These are phyloP conservation scores for Drosophila tanythrix DNA, from an alignment of 2,888 invertebrate species.

Conservation along the genomic window DNA sequence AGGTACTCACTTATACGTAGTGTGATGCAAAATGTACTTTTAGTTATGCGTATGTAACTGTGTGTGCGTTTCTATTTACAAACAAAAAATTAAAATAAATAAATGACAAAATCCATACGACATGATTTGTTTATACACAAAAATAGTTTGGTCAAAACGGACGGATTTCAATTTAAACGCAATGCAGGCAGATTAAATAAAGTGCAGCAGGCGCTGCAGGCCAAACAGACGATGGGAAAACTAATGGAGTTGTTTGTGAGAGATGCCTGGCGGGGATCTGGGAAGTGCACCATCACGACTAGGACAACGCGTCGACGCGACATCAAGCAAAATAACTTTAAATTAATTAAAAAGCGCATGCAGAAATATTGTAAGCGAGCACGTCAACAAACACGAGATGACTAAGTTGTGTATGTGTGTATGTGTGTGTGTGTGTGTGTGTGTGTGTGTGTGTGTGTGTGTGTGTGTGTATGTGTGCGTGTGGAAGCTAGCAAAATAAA, in stretches of 20 bases:
- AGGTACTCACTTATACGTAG: slow-evolving; percentile 9
- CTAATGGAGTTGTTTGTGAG: background rate
- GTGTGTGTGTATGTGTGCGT: background rate
- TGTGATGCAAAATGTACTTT: slow-evolving; percentile 11
- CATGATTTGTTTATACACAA: slow-evolving; percentile 55
- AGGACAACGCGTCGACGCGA: slow-evolving; percentile 26
- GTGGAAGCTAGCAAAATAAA: background rate
- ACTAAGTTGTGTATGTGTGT: background rate
- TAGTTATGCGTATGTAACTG: background rate
- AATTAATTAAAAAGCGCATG: slow-evolving; percentile 78
- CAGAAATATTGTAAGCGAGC: slow-evolving; percentile 69
- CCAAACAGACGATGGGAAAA: slow-evolving; percentile 9
- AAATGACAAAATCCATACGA: slow-evolving; percentile 5
- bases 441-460: background rate
- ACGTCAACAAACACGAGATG: slow-evolving; percentile 47
- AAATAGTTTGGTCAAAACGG: slow-evolving; percentile 56
- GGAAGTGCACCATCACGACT: slow-evolving; percentile 28
- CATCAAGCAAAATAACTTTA: slow-evolving; percentile 78
- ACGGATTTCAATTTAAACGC: slow-evolving; percentile 71
- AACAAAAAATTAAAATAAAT: background rate
- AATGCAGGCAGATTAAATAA: slow-evolving; percentile 72
- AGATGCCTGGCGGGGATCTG: background rate
- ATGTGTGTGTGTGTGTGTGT: background rate
- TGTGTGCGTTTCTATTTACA: background rate
- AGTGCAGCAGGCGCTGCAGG: slow-evolving; percentile 43